Conservation (phyloP, 1,140 invertebrate species). For the Lepidurus apus region DNA sequence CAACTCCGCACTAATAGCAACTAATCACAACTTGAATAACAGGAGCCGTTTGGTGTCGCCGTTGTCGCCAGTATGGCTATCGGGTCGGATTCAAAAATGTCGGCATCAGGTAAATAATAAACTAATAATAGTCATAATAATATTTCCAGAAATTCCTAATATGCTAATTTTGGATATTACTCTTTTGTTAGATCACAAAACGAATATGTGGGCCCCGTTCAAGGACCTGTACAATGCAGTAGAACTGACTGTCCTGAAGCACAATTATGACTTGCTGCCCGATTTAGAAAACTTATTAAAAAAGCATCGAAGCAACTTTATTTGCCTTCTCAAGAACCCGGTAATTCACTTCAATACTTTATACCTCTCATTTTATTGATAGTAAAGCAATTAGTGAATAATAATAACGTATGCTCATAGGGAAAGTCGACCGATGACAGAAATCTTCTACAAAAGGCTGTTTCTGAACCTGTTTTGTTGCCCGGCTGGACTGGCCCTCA, state of each 20-base stretch:
- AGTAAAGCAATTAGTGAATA: not conserved
- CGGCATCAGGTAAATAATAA: slow-evolving; percentile 5
- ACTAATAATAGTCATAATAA: too few relatives aligned
- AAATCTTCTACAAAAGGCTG: slow-evolving; percentile 70
- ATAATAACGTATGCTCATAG: slow-evolving; percentile 46
- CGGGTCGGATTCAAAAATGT: slow-evolving; percentile 15
- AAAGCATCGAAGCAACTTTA: slow-evolving; percentile 79
- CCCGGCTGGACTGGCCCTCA: slow-evolving; percentile 67
- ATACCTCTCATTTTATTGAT: slow-evolving; percentile 40
- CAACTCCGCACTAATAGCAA: too few relatives aligned
- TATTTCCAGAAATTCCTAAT: not conserved
- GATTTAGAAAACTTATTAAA: slow-evolving; percentile 72
- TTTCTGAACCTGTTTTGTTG: slow-evolving; percentile 70
- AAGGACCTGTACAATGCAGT: slow-evolving; percentile 71
- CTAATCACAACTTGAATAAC: too few relatives aligned
- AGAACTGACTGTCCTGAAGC: slow-evolving; percentile 61
- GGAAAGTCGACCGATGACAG: slow-evolving; percentile 69
- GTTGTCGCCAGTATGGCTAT: not conserved
- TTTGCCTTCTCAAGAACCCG: slow-evolving; percentile 78
- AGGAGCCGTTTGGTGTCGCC: not conserved
- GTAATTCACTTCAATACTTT: slow-evolving; percentile 53
- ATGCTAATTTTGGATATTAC: not conserved
- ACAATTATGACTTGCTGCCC: slow-evolving; percentile 57
- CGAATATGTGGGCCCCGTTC: slow-evolving; percentile 75
- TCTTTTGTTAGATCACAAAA: not conserved